Base-by-base conservation (phyloP, 1,140 invertebrate genomes). In the Goniozus legneri region DNA sequence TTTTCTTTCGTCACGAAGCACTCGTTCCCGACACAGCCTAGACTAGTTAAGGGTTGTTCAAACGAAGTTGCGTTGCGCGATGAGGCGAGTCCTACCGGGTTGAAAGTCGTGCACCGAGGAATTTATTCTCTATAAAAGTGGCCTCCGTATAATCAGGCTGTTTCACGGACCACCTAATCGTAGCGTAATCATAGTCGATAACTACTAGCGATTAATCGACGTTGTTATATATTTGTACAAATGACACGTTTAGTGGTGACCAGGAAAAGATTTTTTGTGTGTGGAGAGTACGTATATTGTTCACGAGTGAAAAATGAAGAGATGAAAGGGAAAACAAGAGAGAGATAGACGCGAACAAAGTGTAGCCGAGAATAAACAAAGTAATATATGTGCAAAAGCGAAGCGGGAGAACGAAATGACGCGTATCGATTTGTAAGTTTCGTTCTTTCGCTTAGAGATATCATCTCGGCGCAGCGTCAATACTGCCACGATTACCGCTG, bases 191-290 rank as follows among this genome's bases (percentile, higher is more conserved):
- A 4, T 32, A 43, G n/a, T 8, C 4, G 8, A n/a, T 6, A 15
- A 32, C 8, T 18, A n/a, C 24, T 10, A 6, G 20, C 8, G 13
- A 39, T 15, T 16, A 27, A 14, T 40, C 20, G n/a, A 40, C 16
- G 14, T 40, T 40, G 22, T 40, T 38, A 58, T 52, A 55, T 50
- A 52, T 58, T 55, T 54, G 41, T 54, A 48, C 36, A 47, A 43
- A 44, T 43, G 35, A 43, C 32, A 15, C 30, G 36, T 6, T 10
- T 19, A 38, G n/a, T 21, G 36, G 14, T 38, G 20, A 40, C 24
- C 24, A 27, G 24, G 10, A 27, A 27, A 10, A 27, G 10, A 6
- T 27, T n/a, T 50, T 44, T 39, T 40, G 43, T 32, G 30, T 12
- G 44, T 27, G 39, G 20, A 40, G 14, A 27, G 34, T 47, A 41